Percentiles rank a stretch among this genome's conserved stretches.
phyloP scores from a whole-genome alignment of 2,888 invertebrate species.

The Sphaerophoria taeniata region DNA sequence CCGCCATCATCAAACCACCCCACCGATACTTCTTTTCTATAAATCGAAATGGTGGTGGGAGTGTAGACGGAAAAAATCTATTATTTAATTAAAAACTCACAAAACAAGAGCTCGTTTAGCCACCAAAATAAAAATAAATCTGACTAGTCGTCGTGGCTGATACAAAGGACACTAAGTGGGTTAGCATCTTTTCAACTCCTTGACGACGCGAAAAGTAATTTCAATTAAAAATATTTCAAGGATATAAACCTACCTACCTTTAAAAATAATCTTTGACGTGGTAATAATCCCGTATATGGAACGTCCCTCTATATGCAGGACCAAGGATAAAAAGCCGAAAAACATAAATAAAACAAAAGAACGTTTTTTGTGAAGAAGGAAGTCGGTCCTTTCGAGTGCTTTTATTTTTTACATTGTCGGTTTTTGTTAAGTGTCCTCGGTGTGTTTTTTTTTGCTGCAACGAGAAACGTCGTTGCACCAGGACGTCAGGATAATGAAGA shows the following conservation, averaged over 20 bases:
- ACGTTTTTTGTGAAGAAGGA: constrained; percentile 38
- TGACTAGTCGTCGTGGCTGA: constrained; percentile 24
- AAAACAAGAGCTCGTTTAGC: constrained; percentile 40
- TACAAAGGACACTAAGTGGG: constrained; percentile 17
- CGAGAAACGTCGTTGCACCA: constrained; percentile 21
- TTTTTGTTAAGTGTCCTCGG: constrained; percentile 36
- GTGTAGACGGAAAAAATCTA: constrained; percentile 52
- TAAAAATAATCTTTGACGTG: constrained; percentile 52
- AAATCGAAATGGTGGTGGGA: neutral
- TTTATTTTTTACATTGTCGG: constrained; percentile 38
- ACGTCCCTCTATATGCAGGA: neutral
- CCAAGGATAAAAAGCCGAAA: constrained; percentile 17
- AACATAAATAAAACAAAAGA: constrained; percentile 40
- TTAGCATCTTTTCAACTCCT: constrained; percentile 14
- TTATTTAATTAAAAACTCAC: constrained; percentile 68
- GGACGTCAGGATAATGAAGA: constrained; percentile 64
- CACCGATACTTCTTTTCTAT: constrained; percentile 4
- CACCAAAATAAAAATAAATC: constrained; percentile 23
- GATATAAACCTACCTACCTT: constrained; percentile 43
- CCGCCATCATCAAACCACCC: constrained; percentile 25
- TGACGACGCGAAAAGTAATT: constrained; percentile 34
- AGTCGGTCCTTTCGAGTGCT: constrained; percentile 42
- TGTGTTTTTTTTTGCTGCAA: neutral
- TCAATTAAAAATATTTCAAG: constrained; percentile 45
- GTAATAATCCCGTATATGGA: constrained; percentile 12